Percentiles rank a stretch among this genome's conserved stretches.
These are phyloP conservation scores for Limanda limanda DNA, from an alignment of 2,113 vertebrate species.

Conservation along the genomic window DNA sequence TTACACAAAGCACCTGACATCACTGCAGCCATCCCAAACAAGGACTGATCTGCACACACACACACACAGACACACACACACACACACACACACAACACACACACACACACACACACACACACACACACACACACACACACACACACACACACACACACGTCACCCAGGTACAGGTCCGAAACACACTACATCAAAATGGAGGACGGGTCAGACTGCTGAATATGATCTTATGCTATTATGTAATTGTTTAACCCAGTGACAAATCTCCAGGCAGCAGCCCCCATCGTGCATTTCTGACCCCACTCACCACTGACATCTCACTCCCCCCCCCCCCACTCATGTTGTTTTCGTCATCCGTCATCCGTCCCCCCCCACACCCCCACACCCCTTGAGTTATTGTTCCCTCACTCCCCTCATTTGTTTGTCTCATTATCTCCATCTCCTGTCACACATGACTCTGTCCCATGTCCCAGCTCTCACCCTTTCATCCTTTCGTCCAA, in stretches of 20 bases:
- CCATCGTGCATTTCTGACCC: constrained; percentile 28
- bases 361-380: not conserved
- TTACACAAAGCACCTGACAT: constrained; percentile 47
- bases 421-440: not conserved
- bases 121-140: not conserved
- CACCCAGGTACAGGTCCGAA: constrained; percentile 45
- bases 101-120: too few species aligned
- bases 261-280: constrained; percentile 17
- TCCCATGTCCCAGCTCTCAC: not conserved
- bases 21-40: constrained; percentile 1
- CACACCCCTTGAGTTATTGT: not conserved
- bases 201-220: constrained; percentile 32
- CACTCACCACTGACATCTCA: not conserved
- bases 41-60: not conserved
- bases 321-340: not conserved
- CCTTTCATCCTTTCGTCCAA: too few species aligned
- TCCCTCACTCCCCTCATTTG: not conserved
- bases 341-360: not conserved
- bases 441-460: not conserved
- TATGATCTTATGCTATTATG: constrained; percentile 51
- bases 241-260: constrained; percentile 54
- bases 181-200: constrained; percentile 59
- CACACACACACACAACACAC: too few species aligned
- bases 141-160: not conserved
- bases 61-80: not conserved